Conservation (phyloP, 1,140 invertebrate genomes). For the fruit fly (Drosophila melanogaster) region Release_6_plus_ISO1_MT NT_033779.5:21997001-21997500, state of each 20-base stretch:
- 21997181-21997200: constrained; percentile 28
- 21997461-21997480: constrained; percentile 65
- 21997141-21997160: background rate
- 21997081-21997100: too few species aligned
- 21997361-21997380: constrained; percentile 40
- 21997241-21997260: constrained; percentile 72
- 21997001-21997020: too few species aligned
- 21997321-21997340: constrained; percentile 31
- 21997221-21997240: constrained; percentile 72
- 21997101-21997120: too few species aligned
- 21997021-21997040: too few species aligned
- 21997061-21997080: too few species aligned
- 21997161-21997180: constrained; percentile 40
- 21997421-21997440: constrained; percentile 54
- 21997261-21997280: constrained; percentile 57
- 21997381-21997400: constrained; percentile 64
- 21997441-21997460: constrained; percentile 1
- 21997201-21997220: constrained; percentile 59
- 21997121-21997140: too few species aligned
- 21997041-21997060: too few species aligned
- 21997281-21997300: constrained; percentile 51
- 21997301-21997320: constrained; percentile 49
- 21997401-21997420: constrained; percentile 21
- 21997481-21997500: constrained; percentile 77
- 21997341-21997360: constrained; percentile 64